phyloP scores from a whole-genome alignment of 2,113 vertebrate species.

The Gobiocypris rarus region DNA sequence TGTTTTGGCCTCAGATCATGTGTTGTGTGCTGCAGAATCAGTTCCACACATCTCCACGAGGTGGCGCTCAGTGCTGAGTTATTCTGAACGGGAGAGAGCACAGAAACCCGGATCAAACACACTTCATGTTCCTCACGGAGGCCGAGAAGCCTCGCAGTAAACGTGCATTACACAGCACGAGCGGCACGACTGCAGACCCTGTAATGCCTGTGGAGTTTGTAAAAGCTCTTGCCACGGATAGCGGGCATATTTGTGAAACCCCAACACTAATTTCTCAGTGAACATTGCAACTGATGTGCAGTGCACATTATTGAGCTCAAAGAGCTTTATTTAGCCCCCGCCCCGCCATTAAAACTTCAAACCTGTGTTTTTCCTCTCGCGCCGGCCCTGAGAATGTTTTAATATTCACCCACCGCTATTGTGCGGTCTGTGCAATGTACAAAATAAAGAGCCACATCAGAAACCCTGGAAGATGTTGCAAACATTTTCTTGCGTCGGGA shows the following conservation, averaged over 20 bases:
- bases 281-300: constrained; percentile 62
- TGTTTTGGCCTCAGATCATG: too few relatives aligned
- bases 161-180: not conserved
- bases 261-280: constrained; percentile 71
- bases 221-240: constrained; percentile 61
- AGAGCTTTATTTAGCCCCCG: constrained; percentile 75
- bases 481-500: constrained; percentile 76
- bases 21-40: not conserved
- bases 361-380: constrained; percentile 49
- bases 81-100: not conserved
- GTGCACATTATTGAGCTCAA: constrained; percentile 75
- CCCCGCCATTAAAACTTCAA: constrained; percentile 75
- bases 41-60: constrained; percentile 42
- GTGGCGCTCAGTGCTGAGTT: constrained; percentile 30
- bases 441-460: constrained; percentile 82
- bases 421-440: constrained; percentile 77
- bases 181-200: not conserved
- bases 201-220: constrained; percentile 57
- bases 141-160: too few relatives aligned
- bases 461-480: constrained; percentile 71
- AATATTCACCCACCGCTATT: constrained; percentile 80
- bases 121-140: not conserved
- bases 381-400: constrained; percentile 78
- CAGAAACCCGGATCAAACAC: not conserved
- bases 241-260: constrained; percentile 71